These are phyloP conservation scores for Dryoscopus gambensis DNA, from an alignment of 2,113 vertebrate species.

Conservation along the genomic window DNA sequence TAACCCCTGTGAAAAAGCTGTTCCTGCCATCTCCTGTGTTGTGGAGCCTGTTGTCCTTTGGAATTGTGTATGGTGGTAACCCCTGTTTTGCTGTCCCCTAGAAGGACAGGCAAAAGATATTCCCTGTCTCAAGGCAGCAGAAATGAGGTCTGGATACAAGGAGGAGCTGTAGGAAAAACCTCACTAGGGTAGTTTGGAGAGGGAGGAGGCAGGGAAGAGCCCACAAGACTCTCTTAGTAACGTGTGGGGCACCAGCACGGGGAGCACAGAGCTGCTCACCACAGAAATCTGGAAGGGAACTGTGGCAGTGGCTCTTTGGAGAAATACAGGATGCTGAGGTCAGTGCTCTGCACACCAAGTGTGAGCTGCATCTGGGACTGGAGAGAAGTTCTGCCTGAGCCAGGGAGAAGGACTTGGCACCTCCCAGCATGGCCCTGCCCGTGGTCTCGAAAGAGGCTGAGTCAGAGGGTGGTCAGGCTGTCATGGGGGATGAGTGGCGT, in stretches of 20 bases:
- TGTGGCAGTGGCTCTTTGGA: background rate
- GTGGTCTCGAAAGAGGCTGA: background rate
- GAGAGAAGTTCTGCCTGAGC: background rate
- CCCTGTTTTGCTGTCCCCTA: background rate
- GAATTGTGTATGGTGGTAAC: background rate
- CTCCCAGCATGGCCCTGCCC: background rate
- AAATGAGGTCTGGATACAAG: background rate
- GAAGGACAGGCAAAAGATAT: background rate
- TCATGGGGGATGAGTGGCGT: background rate
- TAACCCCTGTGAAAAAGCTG: background rate
- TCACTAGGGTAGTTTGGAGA: background rate
- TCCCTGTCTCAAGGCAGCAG: background rate
- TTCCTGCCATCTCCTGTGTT: background rate
- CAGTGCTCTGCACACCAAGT: background rate
- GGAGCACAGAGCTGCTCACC: background rate
- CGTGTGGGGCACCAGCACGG: background rate
- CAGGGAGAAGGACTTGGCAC: background rate
- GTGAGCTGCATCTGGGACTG: background rate
- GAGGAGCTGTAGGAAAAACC: background rate
- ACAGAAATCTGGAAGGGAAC: slow-evolving; percentile 25
- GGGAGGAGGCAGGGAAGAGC: background rate
- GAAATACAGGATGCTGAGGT: background rate
- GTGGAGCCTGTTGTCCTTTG: background rate
- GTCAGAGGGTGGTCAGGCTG: background rate
- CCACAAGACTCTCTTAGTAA: background rate